phyloP scores from a whole-genome alignment of 1,140 invertebrate species.

The Anadara kagoshimensis region DNA sequence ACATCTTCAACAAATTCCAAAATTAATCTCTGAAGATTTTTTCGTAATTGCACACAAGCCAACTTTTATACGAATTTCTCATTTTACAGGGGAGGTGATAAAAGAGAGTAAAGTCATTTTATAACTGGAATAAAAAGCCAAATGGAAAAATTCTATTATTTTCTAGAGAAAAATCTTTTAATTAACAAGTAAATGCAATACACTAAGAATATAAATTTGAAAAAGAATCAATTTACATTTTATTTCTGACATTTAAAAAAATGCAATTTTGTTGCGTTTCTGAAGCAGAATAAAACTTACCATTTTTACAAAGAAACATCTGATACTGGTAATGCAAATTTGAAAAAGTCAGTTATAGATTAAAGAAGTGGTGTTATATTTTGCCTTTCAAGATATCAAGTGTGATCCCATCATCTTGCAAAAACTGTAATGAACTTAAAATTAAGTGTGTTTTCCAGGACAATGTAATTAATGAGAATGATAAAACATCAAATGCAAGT shows the following conservation, averaged over 20 bases:
- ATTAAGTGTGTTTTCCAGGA: no score
- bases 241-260: background rate
- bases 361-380: background rate
- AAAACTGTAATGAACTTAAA: no score
- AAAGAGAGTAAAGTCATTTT: slow-evolving; percentile 10
- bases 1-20: background rate
- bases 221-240: background rate
- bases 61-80: background rate
- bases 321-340: slow-evolving; percentile 8
- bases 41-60: slow-evolving; percentile 2
- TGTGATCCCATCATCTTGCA: background rate
- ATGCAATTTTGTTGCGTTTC: background rate
- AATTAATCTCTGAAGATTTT: background rate
- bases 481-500: no score
- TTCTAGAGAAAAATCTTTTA: background rate
- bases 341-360: slow-evolving; percentile 4
- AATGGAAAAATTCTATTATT: background rate
- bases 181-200: background rate
- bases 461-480: no score
- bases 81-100: slow-evolving; percentile 12
- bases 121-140: background rate
- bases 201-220: background rate
- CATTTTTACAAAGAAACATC: slow-evolving; percentile 9
- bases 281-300: background rate
- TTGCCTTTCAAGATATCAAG: slow-evolving; percentile 6